Evolutionary conservation across 2,113 vertebrate species (phyloP), one percentile per base, ranked within the genome.

Genomic region (Syngnathus scovelli): DNA sequence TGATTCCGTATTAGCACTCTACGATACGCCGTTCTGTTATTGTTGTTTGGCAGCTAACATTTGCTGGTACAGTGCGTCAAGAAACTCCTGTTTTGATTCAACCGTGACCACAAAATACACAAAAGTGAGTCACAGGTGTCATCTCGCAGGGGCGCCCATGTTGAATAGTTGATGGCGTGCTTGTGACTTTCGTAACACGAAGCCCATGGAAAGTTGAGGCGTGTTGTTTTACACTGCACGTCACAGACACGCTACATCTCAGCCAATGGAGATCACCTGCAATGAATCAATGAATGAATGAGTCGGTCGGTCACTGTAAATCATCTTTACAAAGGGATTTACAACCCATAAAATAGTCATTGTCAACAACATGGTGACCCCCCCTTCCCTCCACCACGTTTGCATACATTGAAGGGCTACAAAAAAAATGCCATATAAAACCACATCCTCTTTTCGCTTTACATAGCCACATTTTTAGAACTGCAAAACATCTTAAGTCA

Each of bases 111-210:
- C 52, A 27, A 68, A 81, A 71, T 61, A 74, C 67, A 9, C 19
- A 52, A 2, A 8, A 7, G 52, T 61, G 16, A 11, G 71, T 78
- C 81, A 77, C 86, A 87, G 78, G 72, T 83, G 83, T 67, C 62
- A 56, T 76, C 71, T 75, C 65, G 68, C 51, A 33, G 27, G 13
- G 3, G 56, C 19, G 64, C 66, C 77, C 80, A 79, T 86, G 81
- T 67, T 90, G 67, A 90, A 92, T 91, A 80, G 68, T 90, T 90
- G 77, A 91, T 91, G 80, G 72, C 37, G 62, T 58, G 64, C 72
- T 37, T 46, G 71, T 68, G 78, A 77, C 71, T 78, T 71, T 70
- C 65, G 83, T 82, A 90, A 90, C 80, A 67, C 1, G 67, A 91
- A n/a, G 59, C 65, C 64, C 52, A 64, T 81, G 81, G 87, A 90